Evolutionary conservation across 1,140 invertebrate genomes (phyloP).

Genomic region (Luehdorfia chinensis): DNA sequence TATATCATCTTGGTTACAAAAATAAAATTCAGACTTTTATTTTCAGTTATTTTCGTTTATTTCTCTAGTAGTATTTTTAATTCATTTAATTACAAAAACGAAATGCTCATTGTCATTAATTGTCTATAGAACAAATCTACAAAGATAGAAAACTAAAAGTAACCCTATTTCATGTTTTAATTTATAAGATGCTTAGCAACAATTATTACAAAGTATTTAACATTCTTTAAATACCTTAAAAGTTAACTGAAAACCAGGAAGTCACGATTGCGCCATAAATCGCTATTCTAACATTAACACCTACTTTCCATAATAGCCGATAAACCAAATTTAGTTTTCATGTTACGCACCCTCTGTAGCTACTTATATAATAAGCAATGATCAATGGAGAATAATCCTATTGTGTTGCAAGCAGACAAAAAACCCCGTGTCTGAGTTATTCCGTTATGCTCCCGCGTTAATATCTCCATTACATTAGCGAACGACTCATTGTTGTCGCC

Average conservation of each 20-base stretch:
- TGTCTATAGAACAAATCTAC: too few species aligned
- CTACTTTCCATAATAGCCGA: conserved; percentile 76
- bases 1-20: too few species aligned
- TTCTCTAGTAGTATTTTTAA: too few species aligned
- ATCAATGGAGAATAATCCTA: conserved; percentile 76
- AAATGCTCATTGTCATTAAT: too few species aligned
- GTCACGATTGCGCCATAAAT: conserved; percentile 72
- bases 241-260: conserved; percentile 51
- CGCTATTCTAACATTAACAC: conserved; percentile 71
- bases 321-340: conserved; percentile 78
- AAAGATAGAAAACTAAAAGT: too few species aligned
- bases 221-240: conserved; percentile 44
- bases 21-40: too few species aligned
- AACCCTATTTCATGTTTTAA: too few species aligned
- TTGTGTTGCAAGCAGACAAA: conserved; percentile 68
- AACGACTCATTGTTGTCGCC: conserved; percentile 42
- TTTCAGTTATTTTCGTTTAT: too few species aligned
- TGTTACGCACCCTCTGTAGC: conserved; percentile 70
- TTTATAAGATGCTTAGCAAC: too few species aligned
- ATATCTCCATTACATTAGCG: conserved; percentile 73
- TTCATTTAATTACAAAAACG: too few species aligned
- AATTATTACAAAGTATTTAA: too few species aligned
- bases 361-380: conserved; percentile 76
- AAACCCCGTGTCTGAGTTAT: conserved; percentile 71
- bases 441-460: conserved; percentile 67